phyloP scores from a whole-genome alignment of 2,797 vertebrate species.

The Arrhamphus sclerolepis region DNA sequence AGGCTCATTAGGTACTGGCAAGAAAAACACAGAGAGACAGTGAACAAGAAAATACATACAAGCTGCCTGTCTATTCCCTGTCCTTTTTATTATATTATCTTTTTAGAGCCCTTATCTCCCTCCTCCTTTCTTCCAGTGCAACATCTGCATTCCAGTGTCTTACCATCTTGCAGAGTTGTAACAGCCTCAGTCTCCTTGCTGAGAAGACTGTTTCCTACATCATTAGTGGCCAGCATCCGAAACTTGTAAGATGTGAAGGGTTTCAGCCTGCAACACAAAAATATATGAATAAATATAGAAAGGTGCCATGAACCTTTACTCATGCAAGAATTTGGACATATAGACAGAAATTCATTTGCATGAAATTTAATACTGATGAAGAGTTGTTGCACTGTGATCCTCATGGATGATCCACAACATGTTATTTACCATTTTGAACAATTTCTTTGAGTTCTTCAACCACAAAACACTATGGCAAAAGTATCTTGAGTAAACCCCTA shows the following conservation, averaged over 20 bases:
- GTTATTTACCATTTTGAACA: not conserved
- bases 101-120: constrained; percentile 9
- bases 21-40: constrained; percentile 32
- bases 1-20: constrained; percentile 89
- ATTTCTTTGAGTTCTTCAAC: not conserved
- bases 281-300: not conserved
- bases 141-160: constrained; percentile 24
- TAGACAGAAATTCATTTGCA: not conserved
- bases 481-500: not conserved
- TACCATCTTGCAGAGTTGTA: constrained; percentile 77
- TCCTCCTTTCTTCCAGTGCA: not conserved
- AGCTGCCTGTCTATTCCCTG: not conserved
- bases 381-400: not conserved
- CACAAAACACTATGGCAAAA: constrained; percentile 2
- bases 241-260: constrained; percentile 92
- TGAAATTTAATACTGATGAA: not conserved
- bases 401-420: constrained; percentile 1
- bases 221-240: constrained; percentile 89
- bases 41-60: constrained; percentile 3
- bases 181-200: constrained; percentile 84
- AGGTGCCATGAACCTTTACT: not conserved
- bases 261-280: constrained; percentile 79
- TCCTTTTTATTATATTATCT: not conserved
- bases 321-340: not conserved
- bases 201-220: constrained; percentile 88